Conservation (phyloP, 2,113 vertebrate species). For the Tragulus kanchil region DNA sequence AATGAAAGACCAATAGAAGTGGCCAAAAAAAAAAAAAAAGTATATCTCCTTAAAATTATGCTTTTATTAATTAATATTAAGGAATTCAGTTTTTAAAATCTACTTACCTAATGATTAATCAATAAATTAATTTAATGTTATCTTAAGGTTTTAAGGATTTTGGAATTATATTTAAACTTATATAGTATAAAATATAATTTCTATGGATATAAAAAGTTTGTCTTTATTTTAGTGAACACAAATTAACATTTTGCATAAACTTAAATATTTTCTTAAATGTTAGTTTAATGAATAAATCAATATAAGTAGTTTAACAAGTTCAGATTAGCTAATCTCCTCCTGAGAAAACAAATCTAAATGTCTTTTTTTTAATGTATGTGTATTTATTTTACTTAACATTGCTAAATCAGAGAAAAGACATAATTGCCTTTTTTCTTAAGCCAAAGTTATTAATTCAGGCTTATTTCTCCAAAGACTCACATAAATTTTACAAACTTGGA, state of each 20-base stretch:
- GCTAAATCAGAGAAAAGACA: background rate
- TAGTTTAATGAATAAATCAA: background rate
- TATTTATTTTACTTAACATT: background rate
- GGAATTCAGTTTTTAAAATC: background rate
- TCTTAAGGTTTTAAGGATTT: background rate
- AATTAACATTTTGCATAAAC: background rate
- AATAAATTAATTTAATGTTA: conserved; percentile 29
- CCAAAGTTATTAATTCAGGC: background rate
- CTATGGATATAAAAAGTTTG: background rate
- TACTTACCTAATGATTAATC: background rate
- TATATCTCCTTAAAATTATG: background rate
- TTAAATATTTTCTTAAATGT: background rate
- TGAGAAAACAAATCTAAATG: conserved; percentile 10
- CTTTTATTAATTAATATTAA: background rate
- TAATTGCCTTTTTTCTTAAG: conserved; percentile 5
- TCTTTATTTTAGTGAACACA: background rate
- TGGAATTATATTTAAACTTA: conserved; percentile 13
- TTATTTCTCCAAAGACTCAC: conserved; percentile 34
- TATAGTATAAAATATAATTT: background rate
- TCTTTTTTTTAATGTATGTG: background rate
- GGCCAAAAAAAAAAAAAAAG: no score
- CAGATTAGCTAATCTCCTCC: background rate
- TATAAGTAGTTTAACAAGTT: background rate
- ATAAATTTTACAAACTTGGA: background rate
- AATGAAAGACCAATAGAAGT: no score